These are phyloP conservation scores for Indicator indicator DNA, from an alignment of 2,113 vertebrate species.

Conservation along the genomic window DNA sequence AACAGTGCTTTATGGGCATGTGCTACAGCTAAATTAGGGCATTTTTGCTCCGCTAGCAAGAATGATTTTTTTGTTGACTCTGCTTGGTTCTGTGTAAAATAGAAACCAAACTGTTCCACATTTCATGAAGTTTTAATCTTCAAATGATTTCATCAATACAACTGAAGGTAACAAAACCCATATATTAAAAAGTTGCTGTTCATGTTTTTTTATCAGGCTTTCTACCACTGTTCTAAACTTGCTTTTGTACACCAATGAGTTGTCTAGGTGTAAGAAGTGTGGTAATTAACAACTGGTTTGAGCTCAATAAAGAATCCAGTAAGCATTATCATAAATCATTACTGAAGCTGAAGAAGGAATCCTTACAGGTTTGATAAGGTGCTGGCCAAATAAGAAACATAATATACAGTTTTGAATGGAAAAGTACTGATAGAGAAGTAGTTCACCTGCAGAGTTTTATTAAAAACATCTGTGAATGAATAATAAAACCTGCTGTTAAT, in stretches of 20 bases:
- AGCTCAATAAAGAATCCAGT: neutral
- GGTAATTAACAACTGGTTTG: neutral
- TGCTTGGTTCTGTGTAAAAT: neutral
- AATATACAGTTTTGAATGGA: neutral
- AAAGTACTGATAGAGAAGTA: neutral
- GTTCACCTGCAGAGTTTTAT: neutral
- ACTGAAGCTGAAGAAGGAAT: neutral
- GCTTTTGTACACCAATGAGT: neutral
- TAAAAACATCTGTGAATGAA: neutral
- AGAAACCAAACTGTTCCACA: neutral
- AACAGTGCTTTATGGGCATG: neutral
- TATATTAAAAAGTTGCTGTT: neutral
- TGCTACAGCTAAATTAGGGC: neutral
- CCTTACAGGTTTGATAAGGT: neutral
- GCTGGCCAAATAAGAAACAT: neutral
- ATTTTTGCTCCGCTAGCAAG: neutral
- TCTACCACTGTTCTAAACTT: neutral
- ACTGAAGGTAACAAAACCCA: neutral
- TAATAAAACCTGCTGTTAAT: neutral
- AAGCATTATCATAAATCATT: neutral
- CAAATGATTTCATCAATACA: neutral
- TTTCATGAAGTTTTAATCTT: neutral
- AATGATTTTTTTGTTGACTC: neutral
- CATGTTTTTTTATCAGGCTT: neutral
- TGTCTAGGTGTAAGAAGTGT: neutral